Evolutionary conservation across 2,797 vertebrate species (phyloP), one percentile per base, ranked within the genome.

Genomic region (Cygnus olor): DNA sequence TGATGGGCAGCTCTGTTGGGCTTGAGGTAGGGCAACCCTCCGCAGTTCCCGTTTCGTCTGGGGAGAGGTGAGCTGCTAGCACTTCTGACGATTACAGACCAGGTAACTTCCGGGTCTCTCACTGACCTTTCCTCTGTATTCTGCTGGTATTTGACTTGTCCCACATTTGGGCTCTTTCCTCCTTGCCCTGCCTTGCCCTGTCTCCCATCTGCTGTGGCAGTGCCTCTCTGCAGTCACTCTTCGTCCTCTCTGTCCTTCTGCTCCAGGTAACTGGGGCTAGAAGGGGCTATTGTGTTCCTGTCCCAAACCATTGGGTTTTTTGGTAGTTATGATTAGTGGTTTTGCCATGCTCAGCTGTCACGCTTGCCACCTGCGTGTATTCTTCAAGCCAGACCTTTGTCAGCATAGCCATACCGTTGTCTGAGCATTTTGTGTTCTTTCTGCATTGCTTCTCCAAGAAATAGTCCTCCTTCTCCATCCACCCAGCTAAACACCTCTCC

Each of bases 351-450:
- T 77, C 34, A 7, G 24, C 61, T 69, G 54, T 34, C 90, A 84
- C 45, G 32, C 24, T 58, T 58, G n/a, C 24, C 9, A 13, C 36
- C 36, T 60, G 64, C 47, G 8, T 2, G 11, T 28, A 42, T 6
- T 36, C 68, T 85, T 80, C 47, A 27, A 54, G 45, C 18, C 47
- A 72, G 45, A 28, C 22, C 36, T 79, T 79, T 65, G 45, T 71
- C 11, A 17, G 40, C 2, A 0, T 16, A 56, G 40, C 25, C 2
- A 4, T 22, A 6, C 56, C n/a, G 12, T 14, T 16, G 7, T 4
- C 27, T 49, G 65, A 45, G 17, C 5, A 3, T 53, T 88, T 28
- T 0, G 4, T 28, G 19, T 85, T 56, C 60, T 40, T 89, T 32
- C 20, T 53, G 24, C 12, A 3, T 0, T 2, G 27, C 27, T 5